Base-by-base conservation (phyloP, 2,797 vertebrate genomes). In the Cottoperca gobio region DNA sequence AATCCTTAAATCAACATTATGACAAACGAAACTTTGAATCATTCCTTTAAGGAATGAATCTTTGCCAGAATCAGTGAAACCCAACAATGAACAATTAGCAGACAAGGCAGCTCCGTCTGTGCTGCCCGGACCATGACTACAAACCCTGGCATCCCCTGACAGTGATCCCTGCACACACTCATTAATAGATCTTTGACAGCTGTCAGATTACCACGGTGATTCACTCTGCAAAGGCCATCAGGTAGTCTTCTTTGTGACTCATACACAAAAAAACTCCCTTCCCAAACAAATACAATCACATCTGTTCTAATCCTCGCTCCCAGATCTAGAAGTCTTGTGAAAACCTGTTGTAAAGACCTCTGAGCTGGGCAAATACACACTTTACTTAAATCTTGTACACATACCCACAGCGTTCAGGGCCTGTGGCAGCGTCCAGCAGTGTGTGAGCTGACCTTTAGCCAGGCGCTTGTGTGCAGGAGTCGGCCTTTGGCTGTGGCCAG, bases 401-500 rank as follows among this genome's bases (percentile, higher is more conserved):
- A 39, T 45, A 46, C 35, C 42, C 43, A 21, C 48, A 33, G 37
- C 0, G 59, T 73, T 54, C 1, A 7, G 45, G 62, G 55, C 46
- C 52, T 1, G 63, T 49, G 79, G 76, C 73, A 33, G 76, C 7
- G 72, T 70, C 79, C 75, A 26, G 63, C 69, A 35, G 80, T 45
- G 76, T 58, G 81, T 28, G 65, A 80, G 85, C 79, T 88, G 93
- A 94, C 94, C 93, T 94, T 95, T 93, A 84, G 76, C 79, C 31
- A 75, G 79, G 70, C 48, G 88, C 66, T 49, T 76, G 90, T 83
- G 82, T 81, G 90, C 83, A 69, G 69, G 67, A 85, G 75, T 75
- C 74, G 85, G 91, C 92, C 90, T 91, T 89, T 92, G 89, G 89
- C 93, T 84, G 87, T 46, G 75, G 83, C 90, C 94, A 96, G 93